Conservation (phyloP, 2,113 vertebrate genomes). For the Takifugu bimaculatus region DNA sequence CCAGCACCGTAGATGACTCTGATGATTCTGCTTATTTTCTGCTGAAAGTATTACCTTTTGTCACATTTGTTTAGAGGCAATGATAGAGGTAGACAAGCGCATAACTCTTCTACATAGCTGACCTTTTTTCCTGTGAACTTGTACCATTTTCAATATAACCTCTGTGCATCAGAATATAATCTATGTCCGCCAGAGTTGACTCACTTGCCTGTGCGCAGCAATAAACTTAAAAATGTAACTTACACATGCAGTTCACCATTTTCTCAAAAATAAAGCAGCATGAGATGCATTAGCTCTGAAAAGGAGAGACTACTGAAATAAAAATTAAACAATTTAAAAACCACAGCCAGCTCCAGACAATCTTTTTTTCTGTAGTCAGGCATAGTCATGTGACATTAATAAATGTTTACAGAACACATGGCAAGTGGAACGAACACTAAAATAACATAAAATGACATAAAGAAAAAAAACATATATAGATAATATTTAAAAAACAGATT, state of each 20-base stretch:
- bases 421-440: neutral
- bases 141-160: slow-evolving; percentile 55
- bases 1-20: slow-evolving; percentile 50
- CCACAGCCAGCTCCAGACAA: too few relatives aligned
- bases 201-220: slow-evolving; percentile 55
- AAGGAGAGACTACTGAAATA: too few relatives aligned
- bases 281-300: neutral
- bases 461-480: too few relatives aligned
- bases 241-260: too few relatives aligned
- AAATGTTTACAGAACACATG: neutral
- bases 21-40: slow-evolving; percentile 46
- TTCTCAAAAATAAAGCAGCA: too few relatives aligned
- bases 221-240: slow-evolving; percentile 56
- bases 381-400: neutral
- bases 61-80: slow-evolving; percentile 48
- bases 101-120: slow-evolving; percentile 18
- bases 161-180: slow-evolving; percentile 31
- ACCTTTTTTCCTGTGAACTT: slow-evolving; percentile 44
- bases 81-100: slow-evolving; percentile 44
- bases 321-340: too few relatives aligned
- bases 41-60: slow-evolving; percentile 41
- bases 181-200: slow-evolving; percentile 48
- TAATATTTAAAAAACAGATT: too few relatives aligned
- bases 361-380: too few relatives aligned
- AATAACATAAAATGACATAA: too few relatives aligned